These are phyloP conservation scores for Hippoglossus hippoglossus DNA, from an alignment of 2,797 vertebrate genomes.

Conservation along the genomic window DNA sequence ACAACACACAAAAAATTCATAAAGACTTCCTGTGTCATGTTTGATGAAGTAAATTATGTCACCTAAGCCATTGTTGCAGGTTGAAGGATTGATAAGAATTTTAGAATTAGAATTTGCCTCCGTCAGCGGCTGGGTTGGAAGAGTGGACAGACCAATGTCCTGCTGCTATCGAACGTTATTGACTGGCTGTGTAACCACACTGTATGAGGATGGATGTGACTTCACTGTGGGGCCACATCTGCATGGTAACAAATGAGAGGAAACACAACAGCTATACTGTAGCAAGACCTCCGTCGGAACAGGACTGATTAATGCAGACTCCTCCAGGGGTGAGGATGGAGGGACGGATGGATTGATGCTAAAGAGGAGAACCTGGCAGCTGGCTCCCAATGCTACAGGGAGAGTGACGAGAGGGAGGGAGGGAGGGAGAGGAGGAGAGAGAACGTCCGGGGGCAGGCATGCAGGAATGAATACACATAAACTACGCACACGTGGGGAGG, in stretches of 20 bases:
- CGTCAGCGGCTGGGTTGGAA: conserved; percentile 61
- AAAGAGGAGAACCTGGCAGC: conserved; percentile 80
- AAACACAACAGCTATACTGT: conserved; percentile 61
- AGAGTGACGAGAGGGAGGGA: conserved; percentile 69
- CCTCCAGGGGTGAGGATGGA: conserved; percentile 76
- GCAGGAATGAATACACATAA: conserved; percentile 66
- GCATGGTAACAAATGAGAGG: conserved; percentile 72
- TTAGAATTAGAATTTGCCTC: conserved; percentile 10
- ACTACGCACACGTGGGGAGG: conserved; percentile 70
- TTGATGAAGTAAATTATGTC: no score
- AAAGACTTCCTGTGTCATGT: no score
- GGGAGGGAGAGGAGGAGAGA: conserved; percentile 53
- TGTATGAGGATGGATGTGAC: conserved; percentile 70
- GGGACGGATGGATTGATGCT: conserved; percentile 77
- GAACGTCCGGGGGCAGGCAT: conserved; percentile 79
- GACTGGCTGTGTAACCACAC: conserved; percentile 56
- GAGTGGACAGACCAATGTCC: conserved; percentile 61
- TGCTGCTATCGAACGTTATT: conserved; percentile 69
- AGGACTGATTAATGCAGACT: conserved; percentile 77
- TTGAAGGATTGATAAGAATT: no score
- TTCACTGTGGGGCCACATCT: conserved; percentile 68
- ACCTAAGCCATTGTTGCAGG: no score
- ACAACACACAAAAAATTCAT: no score
- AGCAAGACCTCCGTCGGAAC: conserved; percentile 64
- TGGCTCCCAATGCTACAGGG: conserved; percentile 77